Evolutionary conservation across 2,888 invertebrate species (phyloP), one percentile per base, ranked within the genome.

Genomic region (Loripinus fragilis): DNA sequence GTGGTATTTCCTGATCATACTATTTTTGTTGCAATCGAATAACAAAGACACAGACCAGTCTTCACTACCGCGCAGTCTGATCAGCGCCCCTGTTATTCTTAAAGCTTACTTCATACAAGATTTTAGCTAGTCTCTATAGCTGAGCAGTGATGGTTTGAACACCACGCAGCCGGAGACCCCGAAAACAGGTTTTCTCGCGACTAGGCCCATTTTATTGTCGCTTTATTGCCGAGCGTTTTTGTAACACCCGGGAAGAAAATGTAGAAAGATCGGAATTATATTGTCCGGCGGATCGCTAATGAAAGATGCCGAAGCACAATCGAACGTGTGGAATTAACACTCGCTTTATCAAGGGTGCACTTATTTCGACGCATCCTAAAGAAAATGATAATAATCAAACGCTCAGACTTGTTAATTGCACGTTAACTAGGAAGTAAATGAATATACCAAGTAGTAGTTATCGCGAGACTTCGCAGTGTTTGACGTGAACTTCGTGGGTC

Each of bases 311-410:
- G 60, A 60, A 60, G 15, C 30, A 30, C 33, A 33, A 33, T 60
- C 60, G 2, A 20, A 60, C 60, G 60, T 33, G 60, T 60, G 60
- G 33, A 60, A 60, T 60, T 33, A 33, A 12, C 60, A 17, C 33
- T 33, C 23, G 3, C 20, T 2, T 12, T 30, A 33, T 60, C 60
- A 60, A 60, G 33, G 60, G 60, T 60, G 20, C 60, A 60, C 60
- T 60, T 60, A 60, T 60, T n/a, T 60, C 60, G 20, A 33, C 60
- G 33, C 60, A 30, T 30, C 60, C 60, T 33, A 60, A 33, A 60
- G 33, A 33, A 60, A 60, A 60, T 60, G 60, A 33, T 60, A 60
- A 60, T 60, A 33, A 60, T 60, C 60, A 60, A 33, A 20, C 60
- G 33, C 33, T 33, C 60, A 30, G 33, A 60, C 60, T 5, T 60